A percentile compares a stretch with the other conserved stretches of the same genome.
phyloP scores from a whole-genome alignment of 2,113 vertebrate species.

The Opisthocomus hoazin region DNA sequence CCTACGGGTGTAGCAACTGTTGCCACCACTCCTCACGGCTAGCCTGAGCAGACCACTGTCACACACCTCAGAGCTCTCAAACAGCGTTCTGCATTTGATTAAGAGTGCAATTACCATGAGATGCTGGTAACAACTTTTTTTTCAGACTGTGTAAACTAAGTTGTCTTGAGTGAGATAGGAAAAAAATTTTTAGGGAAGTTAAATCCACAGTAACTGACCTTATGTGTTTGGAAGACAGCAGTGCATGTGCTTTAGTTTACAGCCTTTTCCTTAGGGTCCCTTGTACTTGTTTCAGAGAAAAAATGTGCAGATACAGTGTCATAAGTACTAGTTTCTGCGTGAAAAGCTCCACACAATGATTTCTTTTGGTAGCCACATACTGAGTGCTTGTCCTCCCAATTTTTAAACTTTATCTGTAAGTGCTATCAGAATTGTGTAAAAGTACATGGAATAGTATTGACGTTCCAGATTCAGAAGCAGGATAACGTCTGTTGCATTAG shows the following conservation, averaged over 20 bases:
- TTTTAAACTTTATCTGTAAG: neutral
- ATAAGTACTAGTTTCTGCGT: neutral
- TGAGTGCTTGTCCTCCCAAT: neutral
- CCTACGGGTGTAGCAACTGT: neutral
- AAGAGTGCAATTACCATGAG: neutral
- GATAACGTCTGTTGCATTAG: rapidly evolving
- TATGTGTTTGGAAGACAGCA: neutral
- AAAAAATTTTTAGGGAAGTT: neutral
- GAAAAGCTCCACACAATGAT: neutral
- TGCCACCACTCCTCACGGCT: neutral
- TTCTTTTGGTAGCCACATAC: neutral
- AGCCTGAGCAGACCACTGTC: neutral
- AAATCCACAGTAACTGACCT: neutral
- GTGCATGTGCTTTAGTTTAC: neutral
- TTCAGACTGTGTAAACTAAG: neutral
- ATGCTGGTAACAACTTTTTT: neutral
- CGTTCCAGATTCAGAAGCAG: neutral
- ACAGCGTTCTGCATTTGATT: neutral
- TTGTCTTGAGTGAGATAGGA: neutral
- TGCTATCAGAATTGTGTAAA: neutral
- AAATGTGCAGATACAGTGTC: neutral
- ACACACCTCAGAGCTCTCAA: neutral
- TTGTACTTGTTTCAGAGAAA: neutral
- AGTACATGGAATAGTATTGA: neutral
- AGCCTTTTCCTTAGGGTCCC: neutral